Evolutionary conservation across 1,140 invertebrate genomes (phyloP).

Genomic region (Sesamia nonagrioides): DNA sequence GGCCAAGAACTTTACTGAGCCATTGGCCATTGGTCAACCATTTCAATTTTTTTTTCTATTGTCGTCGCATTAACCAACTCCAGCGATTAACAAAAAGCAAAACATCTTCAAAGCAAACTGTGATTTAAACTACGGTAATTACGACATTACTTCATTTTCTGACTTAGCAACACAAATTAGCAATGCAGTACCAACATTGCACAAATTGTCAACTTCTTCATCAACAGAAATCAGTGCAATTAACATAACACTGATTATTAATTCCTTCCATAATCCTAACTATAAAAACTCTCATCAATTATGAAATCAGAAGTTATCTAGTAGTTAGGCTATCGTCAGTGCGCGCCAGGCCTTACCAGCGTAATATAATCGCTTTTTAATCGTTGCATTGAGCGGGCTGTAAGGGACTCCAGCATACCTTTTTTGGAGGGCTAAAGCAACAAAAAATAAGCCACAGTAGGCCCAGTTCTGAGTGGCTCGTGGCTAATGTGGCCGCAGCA

Average conservation of each 20-base stretch:
- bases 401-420: conserved; percentile 14
- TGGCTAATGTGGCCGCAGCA: not conserved
- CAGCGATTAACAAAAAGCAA: conserved; percentile 5
- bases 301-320: conserved; percentile 38
- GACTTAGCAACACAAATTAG: not conserved
- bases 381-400: conserved; percentile 19
- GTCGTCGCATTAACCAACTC: too few species aligned
- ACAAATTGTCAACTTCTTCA: conserved; percentile 3
- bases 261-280: conserved; percentile 1
- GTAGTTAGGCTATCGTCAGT: not conserved
- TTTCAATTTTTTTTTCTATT: too few species aligned
- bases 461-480: not conserved
- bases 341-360: conserved; percentile 27
- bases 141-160: conserved; percentile 18
- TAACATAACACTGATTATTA: conserved; percentile 25
- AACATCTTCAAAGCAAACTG: not conserved
- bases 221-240: conserved; percentile 26
- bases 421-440: not conserved
- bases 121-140: not conserved
- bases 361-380: conserved; percentile 38
- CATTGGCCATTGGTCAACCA: too few species aligned
- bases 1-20: too few species aligned
- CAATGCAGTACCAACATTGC: not conserved
- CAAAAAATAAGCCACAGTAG: conserved; percentile 5
- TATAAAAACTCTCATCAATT: conserved; percentile 26